Evolutionary conservation across 1,140 invertebrate genomes (phyloP).

Genomic region (Bombus balteatus): DNA sequence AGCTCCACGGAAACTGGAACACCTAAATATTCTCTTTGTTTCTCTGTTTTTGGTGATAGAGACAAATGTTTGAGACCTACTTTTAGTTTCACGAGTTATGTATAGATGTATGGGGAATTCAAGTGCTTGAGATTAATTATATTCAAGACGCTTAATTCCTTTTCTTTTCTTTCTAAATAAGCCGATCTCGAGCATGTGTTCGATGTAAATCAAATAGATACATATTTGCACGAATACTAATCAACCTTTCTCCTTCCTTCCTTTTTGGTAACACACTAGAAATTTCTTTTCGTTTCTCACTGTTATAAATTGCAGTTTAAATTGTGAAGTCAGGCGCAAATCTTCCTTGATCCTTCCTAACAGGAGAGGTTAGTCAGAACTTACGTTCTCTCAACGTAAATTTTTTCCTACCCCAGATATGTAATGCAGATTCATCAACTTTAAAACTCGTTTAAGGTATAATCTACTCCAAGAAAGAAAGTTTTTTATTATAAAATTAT

Average conservation of each 20-base stretch:
- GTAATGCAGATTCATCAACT: conserved; percentile 1
- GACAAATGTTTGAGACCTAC: too few relatives aligned
- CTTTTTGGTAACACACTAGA: not conserved
- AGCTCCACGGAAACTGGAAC: too few relatives aligned
- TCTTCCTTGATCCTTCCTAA: not conserved
- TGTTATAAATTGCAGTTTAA: not conserved
- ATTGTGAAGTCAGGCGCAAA: not conserved
- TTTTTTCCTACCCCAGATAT: not conserved
- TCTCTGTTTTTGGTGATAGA: too few relatives aligned
- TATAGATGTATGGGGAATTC: too few relatives aligned
- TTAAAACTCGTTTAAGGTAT: not conserved
- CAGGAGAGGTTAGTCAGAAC: not conserved
- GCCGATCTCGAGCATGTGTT: too few relatives aligned
- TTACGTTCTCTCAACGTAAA: not conserved
- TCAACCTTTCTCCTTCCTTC: too few relatives aligned
- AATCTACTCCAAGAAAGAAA: not conserved
- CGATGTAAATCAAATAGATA: too few relatives aligned
- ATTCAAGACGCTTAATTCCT: too few relatives aligned
- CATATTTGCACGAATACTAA: not conserved
- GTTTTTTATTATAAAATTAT: conserved; percentile 6
- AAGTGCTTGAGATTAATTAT: too few relatives aligned
- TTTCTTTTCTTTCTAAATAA: too few relatives aligned
- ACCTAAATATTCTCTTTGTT: too few relatives aligned
- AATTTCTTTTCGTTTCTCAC: not conserved
- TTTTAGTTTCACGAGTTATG: too few relatives aligned